Base-by-base conservation (phyloP, 2,113 vertebrate species). In the Neolamprologus modestus region DNA sequence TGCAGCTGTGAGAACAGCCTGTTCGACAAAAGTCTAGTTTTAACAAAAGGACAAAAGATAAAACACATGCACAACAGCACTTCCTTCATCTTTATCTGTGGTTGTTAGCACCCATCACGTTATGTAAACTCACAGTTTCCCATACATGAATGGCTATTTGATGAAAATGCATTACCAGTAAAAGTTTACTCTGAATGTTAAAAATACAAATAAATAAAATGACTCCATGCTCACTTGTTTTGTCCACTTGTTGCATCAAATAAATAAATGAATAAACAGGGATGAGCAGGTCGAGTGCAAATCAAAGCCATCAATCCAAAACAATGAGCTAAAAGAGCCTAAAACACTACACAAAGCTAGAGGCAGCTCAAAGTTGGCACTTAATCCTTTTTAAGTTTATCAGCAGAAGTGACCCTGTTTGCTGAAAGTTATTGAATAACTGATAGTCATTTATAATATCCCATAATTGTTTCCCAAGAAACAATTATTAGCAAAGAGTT, bases 391-490 rank as follows among this genome's bases (percentile, higher is more conserved):
- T 24, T 73, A 4, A 10, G 40, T 26, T 17, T 3, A 73, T 45
- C 40, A 73, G 13, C 14, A 73, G 13, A 73, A 73, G 13, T 73
- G 37, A 73, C 66, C 35, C 37, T 71, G 21, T 24, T 71, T 24
- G 24, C 37, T 45, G 40, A 73, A 24, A 1, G 8, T 4, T 42
- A 40, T 2, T 71, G 35, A 24, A 42, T 4, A 71, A 71, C 0
- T 0, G n/a, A 71, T 71, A 0, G 68, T 26, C 21, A 45, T 16
- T 24, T n/a, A 26, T 71, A 42, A 71, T 1, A 71, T 8, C 61
- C 1, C 61, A 66, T n/a, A 19, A 35, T 61, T 33, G 5, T 1
- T 61, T 61, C 28, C 16, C 16, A 19, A 35, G 59, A 63, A 63
- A 63, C 31, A 63, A 63, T 12, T 63, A 63, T 35, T 63, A 63